Evolutionary conservation across 2,888 invertebrate genomes (phyloP).

Genomic region (Chaetogeoica ovagalla): DNA sequence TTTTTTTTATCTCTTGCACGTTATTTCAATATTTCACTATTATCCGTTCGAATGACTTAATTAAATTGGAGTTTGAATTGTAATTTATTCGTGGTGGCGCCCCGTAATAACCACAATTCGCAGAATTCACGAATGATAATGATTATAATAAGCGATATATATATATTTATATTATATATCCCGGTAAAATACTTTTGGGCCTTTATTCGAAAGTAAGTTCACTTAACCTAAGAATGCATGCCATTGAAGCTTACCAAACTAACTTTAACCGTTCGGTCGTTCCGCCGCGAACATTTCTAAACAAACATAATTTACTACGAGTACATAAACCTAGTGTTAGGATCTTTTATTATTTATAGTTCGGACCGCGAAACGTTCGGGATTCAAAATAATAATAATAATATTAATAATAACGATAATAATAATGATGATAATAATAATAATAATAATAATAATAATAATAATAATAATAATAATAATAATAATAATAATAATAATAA

Average conservation of each 20-base stretch:
- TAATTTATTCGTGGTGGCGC: constrained; percentile 3
- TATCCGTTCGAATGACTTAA: not conserved
- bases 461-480: too few species aligned
- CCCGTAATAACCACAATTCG: constrained; percentile 1
- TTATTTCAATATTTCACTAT: too few species aligned
- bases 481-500: too few species aligned
- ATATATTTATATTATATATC: constrained; percentile 1
- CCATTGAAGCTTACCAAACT: constrained; percentile 45
- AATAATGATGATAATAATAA: too few species aligned
- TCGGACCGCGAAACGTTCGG: not conserved
- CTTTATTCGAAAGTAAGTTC: constrained; percentile 41
- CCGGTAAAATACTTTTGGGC: constrained; percentile 30
- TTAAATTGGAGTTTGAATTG: constrained; percentile 2
- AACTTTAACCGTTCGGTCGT: constrained; percentile 47
- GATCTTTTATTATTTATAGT: constrained; percentile 48
- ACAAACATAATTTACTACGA: constrained; percentile 49
- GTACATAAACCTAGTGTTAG: constrained; percentile 14
- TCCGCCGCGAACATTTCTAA: constrained; percentile 43
- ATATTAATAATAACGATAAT: too few species aligned
- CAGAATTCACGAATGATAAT: constrained; percentile 29
- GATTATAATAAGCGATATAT: not conserved
- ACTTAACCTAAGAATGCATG: constrained; percentile 35
- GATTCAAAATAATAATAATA: constrained; percentile 18
- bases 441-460: too few species aligned
- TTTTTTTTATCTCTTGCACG: too few species aligned